Percentiles rank a stretch among this genome's conserved stretches.
Evolutionary conservation across 2,888 invertebrate genomes (phyloP).

Genomic region (Leucophora obtusa): DNA sequence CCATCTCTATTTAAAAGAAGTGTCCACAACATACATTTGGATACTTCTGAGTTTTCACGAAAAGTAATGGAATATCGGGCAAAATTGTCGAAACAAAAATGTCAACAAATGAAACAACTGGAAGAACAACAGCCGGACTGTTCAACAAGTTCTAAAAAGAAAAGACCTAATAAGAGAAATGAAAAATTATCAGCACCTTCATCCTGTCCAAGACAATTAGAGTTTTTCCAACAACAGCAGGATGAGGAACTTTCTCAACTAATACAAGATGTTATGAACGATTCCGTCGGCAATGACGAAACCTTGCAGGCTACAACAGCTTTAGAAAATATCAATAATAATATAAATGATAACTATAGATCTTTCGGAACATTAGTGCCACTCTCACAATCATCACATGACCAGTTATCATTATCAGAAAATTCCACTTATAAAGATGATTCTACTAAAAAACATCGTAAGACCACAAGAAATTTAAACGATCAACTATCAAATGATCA

Average conservation of each 20-base stretch:
- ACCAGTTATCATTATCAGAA: constrained; percentile 20
- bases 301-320: constrained; percentile 60
- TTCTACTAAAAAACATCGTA: constrained; percentile 34
- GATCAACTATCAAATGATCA: constrained; percentile 35
- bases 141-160: neutral
- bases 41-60: constrained; percentile 43
- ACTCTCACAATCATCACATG: constrained; percentile 30
- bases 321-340: constrained; percentile 64
- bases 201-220: neutral
- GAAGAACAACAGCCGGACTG: neutral
- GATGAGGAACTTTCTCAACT: constrained; percentile 36
- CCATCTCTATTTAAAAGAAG: constrained; percentile 38
- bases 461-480: constrained; percentile 15
- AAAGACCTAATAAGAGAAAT: neutral
- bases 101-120: constrained; percentile 9
- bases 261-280: constrained; percentile 46
- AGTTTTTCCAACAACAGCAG: constrained; percentile 12
- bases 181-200: neutral
- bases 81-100: constrained; percentile 31
- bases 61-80: constrained; percentile 36
- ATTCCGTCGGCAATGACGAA: constrained; percentile 46
- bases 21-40: constrained; percentile 48
- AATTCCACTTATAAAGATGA: constrained; percentile 9
- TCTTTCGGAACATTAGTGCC: constrained; percentile 1
- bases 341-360: constrained; percentile 58